Conservation (phyloP, 2,113 vertebrate genomes). For the Pygoscelis antarcticus region DNA sequence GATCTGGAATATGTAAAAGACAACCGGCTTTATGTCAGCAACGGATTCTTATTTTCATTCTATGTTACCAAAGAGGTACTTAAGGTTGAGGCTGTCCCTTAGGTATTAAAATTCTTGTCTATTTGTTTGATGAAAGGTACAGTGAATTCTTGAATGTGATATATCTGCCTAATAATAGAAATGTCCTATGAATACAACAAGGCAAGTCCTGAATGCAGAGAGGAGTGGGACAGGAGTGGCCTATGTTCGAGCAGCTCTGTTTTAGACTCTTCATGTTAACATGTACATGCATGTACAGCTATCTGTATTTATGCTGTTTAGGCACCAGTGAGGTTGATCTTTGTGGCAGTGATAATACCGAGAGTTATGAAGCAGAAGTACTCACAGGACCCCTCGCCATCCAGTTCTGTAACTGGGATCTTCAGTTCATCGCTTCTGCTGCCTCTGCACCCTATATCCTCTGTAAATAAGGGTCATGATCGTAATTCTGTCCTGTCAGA, state of each 20-base stretch:
- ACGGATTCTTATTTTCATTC: not conserved
- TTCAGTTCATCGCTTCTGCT: not conserved
- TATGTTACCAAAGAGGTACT: fast-evolving
- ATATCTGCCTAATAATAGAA: not conserved
- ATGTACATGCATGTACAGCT: fast-evolving
- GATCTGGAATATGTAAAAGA: not conserved
- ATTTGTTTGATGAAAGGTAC: not conserved
- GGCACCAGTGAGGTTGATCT: not conserved
- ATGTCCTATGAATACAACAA: not conserved
- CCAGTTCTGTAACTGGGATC: not conserved
- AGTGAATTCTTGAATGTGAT: not conserved
- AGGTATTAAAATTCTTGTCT: not conserved
- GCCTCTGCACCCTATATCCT: not conserved
- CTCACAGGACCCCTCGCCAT: not conserved
- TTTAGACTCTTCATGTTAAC: not conserved
- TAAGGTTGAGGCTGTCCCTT: not conserved
- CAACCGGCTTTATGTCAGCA: not conserved
- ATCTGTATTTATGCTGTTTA: not conserved
- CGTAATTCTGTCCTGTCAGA: not conserved
- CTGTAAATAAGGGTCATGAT: not conserved
- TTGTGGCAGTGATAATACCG: not conserved
- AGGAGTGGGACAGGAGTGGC: not conserved
- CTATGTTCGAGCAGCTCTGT: fast-evolving
- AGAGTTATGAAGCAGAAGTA: not conserved
- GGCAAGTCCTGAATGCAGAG: not conserved